These are phyloP conservation scores for Noctuana brunneofusca DNA, from an alignment of 2,888 invertebrate genomes.

Conservation along the genomic window DNA sequence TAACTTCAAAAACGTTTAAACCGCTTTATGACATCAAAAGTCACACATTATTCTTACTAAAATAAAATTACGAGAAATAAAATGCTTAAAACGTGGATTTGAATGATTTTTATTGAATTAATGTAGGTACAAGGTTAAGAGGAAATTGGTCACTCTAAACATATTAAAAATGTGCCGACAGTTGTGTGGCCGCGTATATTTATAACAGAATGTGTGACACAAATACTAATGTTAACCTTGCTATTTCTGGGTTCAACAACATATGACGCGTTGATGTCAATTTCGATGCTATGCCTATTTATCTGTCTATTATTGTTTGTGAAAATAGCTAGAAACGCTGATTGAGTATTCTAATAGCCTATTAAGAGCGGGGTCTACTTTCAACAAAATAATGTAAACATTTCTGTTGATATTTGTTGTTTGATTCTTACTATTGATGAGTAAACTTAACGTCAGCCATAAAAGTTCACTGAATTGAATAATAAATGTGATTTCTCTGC, in stretches of 20 bases:
- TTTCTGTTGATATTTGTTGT: too few species aligned
- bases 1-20: background rate
- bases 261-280: slow-evolving; percentile 17
- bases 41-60: background rate
- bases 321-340: background rate
- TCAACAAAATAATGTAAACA: too few species aligned
- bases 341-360: background rate
- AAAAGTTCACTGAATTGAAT: too few species aligned
- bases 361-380: too few species aligned
- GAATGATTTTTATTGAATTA: slow-evolving; percentile 57
- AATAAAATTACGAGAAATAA: slow-evolving; percentile 8
- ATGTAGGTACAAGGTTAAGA: slow-evolving; percentile 61
- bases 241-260: slow-evolving; percentile 54
- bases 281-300: background rate
- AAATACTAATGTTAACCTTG: slow-evolving; percentile 49
- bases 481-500: too few species aligned
- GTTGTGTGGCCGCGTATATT: slow-evolving; percentile 63
- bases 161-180: slow-evolving; percentile 60
- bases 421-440: too few species aligned
- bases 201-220: slow-evolving; percentile 66
- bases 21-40: background rate
- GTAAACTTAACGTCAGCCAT: too few species aligned
- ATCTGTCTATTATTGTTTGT: background rate
- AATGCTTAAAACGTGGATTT: slow-evolving; percentile 20
- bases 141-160: slow-evolving; percentile 64